These are phyloP conservation scores for Kryphioiulus occultus DNA, from an alignment of 2,888 invertebrate species.

Conservation along the genomic window DNA sequence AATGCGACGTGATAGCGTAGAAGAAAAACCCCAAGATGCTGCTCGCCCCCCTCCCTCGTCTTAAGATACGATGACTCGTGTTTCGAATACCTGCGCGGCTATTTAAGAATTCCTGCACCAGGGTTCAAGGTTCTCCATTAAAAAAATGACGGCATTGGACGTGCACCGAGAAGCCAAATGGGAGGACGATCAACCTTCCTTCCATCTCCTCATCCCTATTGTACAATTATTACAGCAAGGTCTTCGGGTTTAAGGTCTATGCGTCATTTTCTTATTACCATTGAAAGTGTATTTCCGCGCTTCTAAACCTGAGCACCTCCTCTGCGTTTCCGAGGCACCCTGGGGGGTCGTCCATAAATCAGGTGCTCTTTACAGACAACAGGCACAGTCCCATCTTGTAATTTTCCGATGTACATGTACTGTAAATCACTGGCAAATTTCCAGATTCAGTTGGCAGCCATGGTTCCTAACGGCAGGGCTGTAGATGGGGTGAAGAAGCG, in stretches of 20 bases:
- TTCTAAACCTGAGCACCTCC: neutral
- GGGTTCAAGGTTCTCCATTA: conserved; percentile 2
- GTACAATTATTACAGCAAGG: conserved; percentile 9
- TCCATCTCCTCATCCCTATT: conserved; percentile 14
- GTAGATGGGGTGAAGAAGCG: too few species aligned
- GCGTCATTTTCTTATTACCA: neutral
- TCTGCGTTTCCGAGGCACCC: neutral
- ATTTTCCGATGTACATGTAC: too few species aligned
- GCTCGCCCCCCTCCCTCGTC: neutral
- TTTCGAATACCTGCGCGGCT: neutral
- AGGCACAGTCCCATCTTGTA: too few species aligned
- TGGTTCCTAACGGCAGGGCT: too few species aligned
- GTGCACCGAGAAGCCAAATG: neutral
- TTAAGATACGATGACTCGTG: conserved; percentile 35
- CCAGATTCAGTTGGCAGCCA: too few species aligned
- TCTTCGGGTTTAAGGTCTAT: conserved; percentile 6
- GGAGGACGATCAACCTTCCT: conserved; percentile 33
- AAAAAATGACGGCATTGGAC: conserved; percentile 21
- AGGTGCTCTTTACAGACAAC: too few species aligned
- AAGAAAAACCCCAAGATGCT: neutral
- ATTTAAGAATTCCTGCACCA: neutral
- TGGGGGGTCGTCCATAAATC: too few species aligned
- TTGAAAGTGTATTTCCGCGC: neutral
- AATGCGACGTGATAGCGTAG: neutral
- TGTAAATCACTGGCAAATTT: too few species aligned